phyloP scores from a whole-genome alignment of 2,797 vertebrate species.

The Xenops minutus region DNA sequence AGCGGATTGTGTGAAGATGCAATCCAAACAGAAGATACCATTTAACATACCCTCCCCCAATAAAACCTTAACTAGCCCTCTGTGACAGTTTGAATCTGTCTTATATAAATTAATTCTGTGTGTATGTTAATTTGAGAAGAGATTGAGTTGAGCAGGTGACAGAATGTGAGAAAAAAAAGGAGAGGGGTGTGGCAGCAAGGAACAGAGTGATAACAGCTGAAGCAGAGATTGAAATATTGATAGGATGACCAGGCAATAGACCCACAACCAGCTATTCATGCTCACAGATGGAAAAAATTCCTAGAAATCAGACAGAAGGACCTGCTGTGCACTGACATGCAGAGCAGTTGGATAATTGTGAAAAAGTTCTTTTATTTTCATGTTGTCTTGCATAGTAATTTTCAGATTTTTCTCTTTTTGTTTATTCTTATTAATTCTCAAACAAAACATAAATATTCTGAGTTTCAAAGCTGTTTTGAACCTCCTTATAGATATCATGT shows the following conservation, averaged over 20 bases:
- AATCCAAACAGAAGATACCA: not conserved
- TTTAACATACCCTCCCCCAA: not conserved
- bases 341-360: not conserved
- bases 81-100: not conserved
- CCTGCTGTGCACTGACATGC: fast-evolving
- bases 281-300: not conserved
- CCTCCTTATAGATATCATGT: not conserved
- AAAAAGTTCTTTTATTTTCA: not conserved
- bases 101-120: not conserved
- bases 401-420: not conserved
- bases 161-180: not conserved
- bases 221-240: not conserved
- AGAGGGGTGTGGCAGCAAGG: not conserved
- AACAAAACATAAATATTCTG: not conserved
- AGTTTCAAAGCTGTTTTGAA: not conserved
- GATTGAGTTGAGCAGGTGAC: not conserved
- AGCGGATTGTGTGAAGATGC: not conserved
- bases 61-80: not conserved
- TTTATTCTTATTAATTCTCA: not conserved
- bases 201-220: not conserved
- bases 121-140: not conserved
- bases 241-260: not conserved
- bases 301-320: not conserved
- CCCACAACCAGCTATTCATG: not conserved
- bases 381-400: not conserved